Conservation (phyloP, 2,113 vertebrate species). For the Psilopsiagon aymara region DNA sequence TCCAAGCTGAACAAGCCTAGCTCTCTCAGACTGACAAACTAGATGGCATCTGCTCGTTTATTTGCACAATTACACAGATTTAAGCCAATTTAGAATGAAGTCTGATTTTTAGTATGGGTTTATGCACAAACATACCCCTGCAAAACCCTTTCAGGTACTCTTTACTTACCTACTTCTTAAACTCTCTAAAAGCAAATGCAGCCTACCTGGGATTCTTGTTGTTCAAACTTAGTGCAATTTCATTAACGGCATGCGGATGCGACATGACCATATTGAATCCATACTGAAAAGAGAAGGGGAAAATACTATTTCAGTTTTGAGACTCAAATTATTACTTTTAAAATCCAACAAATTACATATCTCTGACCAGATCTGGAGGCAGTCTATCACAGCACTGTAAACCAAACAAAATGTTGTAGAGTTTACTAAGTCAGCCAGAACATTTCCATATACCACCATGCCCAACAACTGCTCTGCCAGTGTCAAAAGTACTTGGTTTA, state of each 20-base stretch:
- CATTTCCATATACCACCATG: accelerated
- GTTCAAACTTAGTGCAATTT: conserved; percentile 95
- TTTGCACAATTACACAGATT: not conserved
- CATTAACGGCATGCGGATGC: conserved; percentile 94
- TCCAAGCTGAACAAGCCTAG: not conserved
- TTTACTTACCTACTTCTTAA: not conserved
- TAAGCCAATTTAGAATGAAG: not conserved
- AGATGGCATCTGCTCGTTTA: accelerated
- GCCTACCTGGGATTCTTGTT: conserved; percentile 95
- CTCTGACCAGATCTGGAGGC: not conserved
- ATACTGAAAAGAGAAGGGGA: conserved; percentile 77
- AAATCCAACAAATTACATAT: not conserved
- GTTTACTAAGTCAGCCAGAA: not conserved
- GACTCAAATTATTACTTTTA: not conserved
- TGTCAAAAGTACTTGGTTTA: accelerated
- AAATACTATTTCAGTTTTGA: not conserved
- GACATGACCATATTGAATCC: conserved; percentile 99
- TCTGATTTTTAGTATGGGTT: not conserved
- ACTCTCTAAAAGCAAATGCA: not conserved
- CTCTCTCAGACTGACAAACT: not conserved
- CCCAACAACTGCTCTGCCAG: not conserved
- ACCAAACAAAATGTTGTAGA: not conserved
- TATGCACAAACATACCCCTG: not conserved
- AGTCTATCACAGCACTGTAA: no score
- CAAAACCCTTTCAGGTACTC: not conserved